Evolutionary conservation across 2,113 vertebrate genomes (phyloP), one percentile per base, ranked within the genome.

Genomic region (Diglossa brunneiventris): DNA sequence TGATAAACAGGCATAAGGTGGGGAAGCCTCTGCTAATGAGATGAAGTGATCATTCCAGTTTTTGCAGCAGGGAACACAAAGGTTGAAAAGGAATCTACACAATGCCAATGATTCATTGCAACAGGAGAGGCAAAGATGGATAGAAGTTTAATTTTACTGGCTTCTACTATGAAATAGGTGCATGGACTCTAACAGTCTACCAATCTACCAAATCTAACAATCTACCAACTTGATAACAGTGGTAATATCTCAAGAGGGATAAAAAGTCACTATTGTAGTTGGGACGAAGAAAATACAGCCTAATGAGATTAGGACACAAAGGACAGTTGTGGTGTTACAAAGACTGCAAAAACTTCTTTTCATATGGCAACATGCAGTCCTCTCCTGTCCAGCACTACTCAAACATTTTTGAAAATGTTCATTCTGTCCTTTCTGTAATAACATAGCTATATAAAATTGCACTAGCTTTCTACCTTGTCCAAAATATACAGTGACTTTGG

Each of bases 261-360:
- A 9, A 39, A 56, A 75, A 79, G 27, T 37, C 16, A 28, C 0
- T 0, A 10, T 3, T 39, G 6, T 17, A 19, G 3, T 0, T 58
- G 37, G 9, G n/a, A 50, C 12, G 68, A 94, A 24, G 5, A 13
- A 83, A 42, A 74, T 7, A 6, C 8, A 50, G 6, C 8, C 6
- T 15, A 27, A 74, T 62, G 4, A 23, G 2, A 24, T 58, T 24
- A 37, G 28, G 6, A 49, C 77, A 47, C 7, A 68, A 89, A 27
- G 21, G 1, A 28, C 6, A 58, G 4, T 62, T 62, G 13, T 20
- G 11, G 5, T 44, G 9, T 50, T 47, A 79, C 4, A 4, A 53
- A 44, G 6, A 5, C 11, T 37, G 20, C 17, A 15, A 39, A 83
- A 84, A 67, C 6, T 33, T 90, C 1, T 69, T 74, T 81, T 47